Conservation (phyloP, 2,888 invertebrate genomes). For the Ypsolopha scabrella region DNA sequence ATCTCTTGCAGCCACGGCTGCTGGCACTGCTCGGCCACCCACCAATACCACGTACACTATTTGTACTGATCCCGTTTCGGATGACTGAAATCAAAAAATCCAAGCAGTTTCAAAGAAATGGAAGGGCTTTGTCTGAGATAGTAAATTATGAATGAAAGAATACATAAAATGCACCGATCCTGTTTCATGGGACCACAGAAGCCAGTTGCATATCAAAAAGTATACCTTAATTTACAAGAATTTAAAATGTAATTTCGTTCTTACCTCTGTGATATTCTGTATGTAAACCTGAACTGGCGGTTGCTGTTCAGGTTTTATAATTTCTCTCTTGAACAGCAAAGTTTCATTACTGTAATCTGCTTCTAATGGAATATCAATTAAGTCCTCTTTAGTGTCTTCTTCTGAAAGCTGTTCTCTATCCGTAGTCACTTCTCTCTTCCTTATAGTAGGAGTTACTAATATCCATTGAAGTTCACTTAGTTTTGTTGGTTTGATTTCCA, state of each 20-base stretch:
- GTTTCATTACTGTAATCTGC: slow-evolving; percentile 44
- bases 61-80: slow-evolving; percentile 70
- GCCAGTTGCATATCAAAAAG: too few relatives aligned
- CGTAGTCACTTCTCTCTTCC: slow-evolving; percentile 38
- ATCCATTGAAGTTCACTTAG: slow-evolving; percentile 47
- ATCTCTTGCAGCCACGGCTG: slow-evolving; percentile 84
- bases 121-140: neutral
- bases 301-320: slow-evolving; percentile 58
- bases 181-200: too few relatives aligned
- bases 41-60: slow-evolving; percentile 86
- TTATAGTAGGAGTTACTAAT: slow-evolving; percentile 45
- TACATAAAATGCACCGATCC: too few relatives aligned
- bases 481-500: slow-evolving; percentile 35
- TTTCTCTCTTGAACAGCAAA: slow-evolving; percentile 50
- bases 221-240: neutral
- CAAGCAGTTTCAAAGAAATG: too few relatives aligned
- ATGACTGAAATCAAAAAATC: slow-evolving; percentile 23
- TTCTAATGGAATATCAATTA: slow-evolving; percentile 54
- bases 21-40: slow-evolving; percentile 83
- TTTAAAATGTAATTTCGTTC: neutral
- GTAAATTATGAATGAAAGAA: neutral
- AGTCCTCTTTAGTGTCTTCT: slow-evolving; percentile 32
- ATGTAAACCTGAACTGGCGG: slow-evolving; percentile 75
- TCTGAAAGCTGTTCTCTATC: slow-evolving; percentile 22
- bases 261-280: slow-evolving; percentile 73